Percentiles rank a stretch among this genome's conserved stretches.
Conservation (phyloP, 2,113 vertebrate species). For the Trinectes maculatus region DNA sequence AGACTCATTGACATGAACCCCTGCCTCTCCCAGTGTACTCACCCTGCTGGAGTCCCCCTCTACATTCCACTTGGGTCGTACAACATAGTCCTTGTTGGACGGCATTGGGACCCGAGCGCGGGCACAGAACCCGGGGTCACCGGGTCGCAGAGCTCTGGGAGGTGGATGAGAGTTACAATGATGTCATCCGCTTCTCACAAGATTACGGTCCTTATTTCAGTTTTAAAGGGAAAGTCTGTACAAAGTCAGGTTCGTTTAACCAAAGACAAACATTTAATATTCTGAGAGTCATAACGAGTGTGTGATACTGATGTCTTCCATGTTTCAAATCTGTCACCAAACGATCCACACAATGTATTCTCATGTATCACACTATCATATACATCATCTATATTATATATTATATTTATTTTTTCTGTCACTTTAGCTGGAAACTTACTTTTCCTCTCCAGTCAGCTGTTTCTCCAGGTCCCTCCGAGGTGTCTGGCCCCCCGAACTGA, state of each 20-base stretch:
- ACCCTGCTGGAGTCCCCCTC: conserved; percentile 93
- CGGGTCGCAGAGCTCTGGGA: conserved; percentile 90
- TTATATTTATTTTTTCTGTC: too few relatives aligned
- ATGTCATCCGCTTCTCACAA: too few relatives aligned
- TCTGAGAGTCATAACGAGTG: too few relatives aligned
- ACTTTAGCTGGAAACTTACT: conserved; percentile 87
- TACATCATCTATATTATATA: too few relatives aligned
- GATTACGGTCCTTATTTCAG: too few relatives aligned
- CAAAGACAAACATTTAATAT: too few relatives aligned
- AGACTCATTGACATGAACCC: neutral
- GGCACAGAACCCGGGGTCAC: conserved; percentile 97
- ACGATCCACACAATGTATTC: too few relatives aligned
- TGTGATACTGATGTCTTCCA: too few relatives aligned
- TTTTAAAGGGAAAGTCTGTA: too few relatives aligned
- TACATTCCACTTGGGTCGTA: conserved; percentile 98
- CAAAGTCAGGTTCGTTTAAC: too few relatives aligned
- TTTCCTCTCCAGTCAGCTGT: conserved; percentile 96
- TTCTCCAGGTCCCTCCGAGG: conserved; percentile 97
- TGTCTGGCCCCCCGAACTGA: conserved; percentile 95
- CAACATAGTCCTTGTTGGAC: conserved; percentile 98
- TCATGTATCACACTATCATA: too few relatives aligned
- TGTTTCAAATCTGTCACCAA: too few relatives aligned
- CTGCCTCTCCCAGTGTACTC: conserved; percentile 58
- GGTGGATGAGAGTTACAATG: neutral
- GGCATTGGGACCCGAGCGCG: conserved; percentile 95